phyloP scores from a whole-genome alignment of 2,113 vertebrate genomes.

The Haliaeetus leucogaster region DNA sequence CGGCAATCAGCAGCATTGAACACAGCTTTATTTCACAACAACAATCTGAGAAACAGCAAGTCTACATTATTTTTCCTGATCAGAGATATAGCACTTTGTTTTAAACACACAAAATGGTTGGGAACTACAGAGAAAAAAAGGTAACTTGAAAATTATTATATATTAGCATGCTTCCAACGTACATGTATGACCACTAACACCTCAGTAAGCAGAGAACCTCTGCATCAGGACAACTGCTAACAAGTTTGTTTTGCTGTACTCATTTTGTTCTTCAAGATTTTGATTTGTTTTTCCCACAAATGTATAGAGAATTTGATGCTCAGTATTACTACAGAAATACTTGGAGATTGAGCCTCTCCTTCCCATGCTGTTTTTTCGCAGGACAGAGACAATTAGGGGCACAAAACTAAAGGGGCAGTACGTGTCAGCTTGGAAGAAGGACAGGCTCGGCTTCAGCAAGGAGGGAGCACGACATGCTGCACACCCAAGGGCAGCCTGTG shows the following conservation, averaged over 20 bases:
- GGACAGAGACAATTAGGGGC: background rate
- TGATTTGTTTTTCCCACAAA: background rate
- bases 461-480: fast-evolving
- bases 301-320: background rate
- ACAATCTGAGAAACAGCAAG: background rate
- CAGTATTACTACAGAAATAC: background rate
- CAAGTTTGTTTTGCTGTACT: background rate
- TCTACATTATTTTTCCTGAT: background rate
- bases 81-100: background rate
- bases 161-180: too few relatives aligned
- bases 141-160: fast-evolving
- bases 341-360: background rate
- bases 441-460: background rate
- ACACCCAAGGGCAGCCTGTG: background rate
- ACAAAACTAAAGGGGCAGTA: background rate
- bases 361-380: background rate
- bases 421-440: fast-evolving
- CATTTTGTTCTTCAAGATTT: background rate
- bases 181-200: fast-evolving
- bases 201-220: background rate
- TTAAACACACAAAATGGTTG: background rate
- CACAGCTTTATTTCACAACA: background rate
- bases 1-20: background rate
- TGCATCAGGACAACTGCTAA: background rate
- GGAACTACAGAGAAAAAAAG: background rate